These are phyloP conservation scores for Sphaeridia pumilis DNA, from an alignment of 2,888 invertebrate genomes.

Conservation along the genomic window DNA sequence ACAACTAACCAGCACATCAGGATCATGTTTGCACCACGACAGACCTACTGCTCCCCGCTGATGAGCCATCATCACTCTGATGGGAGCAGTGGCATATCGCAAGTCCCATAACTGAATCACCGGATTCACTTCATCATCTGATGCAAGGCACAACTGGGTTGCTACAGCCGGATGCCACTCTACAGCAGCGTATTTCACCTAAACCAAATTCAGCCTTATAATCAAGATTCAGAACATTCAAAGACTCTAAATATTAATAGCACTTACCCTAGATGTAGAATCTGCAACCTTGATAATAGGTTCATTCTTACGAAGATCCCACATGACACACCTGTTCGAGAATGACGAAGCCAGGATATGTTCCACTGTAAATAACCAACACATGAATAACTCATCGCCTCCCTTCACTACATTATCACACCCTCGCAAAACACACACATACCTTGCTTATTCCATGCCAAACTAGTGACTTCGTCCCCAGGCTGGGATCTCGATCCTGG, in stretches of 20 bases:
- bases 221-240: background rate
- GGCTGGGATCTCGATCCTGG: constrained; percentile 85
- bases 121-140: constrained; percentile 86
- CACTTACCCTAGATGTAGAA: constrained; percentile 48
- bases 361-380: constrained; percentile 48
- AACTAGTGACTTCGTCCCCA: constrained; percentile 74
- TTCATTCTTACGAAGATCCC: constrained; percentile 92
- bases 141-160: constrained; percentile 86
- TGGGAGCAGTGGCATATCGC: constrained; percentile 69
- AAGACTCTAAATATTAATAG: no score
- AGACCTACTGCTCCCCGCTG: constrained; percentile 67
- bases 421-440: no score
- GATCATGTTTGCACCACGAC: constrained; percentile 79
- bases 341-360: constrained; percentile 90
- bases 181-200: constrained; percentile 76
- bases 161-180: constrained; percentile 93
- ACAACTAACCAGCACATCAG: constrained; percentile 76
- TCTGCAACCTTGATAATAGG: constrained; percentile 87
- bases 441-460: constrained; percentile 88
- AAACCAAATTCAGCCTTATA: constrained; percentile 30
- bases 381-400: no score
- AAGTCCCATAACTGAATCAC: constrained; percentile 91
- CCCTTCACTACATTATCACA: no score
- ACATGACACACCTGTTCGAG: constrained; percentile 80
- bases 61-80: constrained; percentile 39